Evolutionary conservation across 2,797 vertebrate genomes (phyloP).

Genomic region (Poeciliopsis turneri): DNA sequence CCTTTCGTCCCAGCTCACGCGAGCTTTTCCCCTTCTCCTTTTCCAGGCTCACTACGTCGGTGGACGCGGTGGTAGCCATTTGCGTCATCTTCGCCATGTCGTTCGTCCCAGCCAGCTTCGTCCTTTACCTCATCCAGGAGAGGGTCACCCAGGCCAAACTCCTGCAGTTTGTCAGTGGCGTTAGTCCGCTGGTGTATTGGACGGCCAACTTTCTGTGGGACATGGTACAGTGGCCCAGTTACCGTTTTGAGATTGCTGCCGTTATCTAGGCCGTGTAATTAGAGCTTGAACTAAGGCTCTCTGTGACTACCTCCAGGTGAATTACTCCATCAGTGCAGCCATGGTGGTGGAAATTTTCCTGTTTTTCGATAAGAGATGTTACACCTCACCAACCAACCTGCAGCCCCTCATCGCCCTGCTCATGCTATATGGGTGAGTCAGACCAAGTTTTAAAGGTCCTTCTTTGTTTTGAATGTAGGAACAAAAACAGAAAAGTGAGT

Average conservation of each 20-base stretch:
- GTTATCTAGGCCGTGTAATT: neutral
- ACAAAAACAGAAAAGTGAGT: neutral
- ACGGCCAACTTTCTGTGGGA: constrained; percentile 93
- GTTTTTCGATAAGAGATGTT: constrained; percentile 92
- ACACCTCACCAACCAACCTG: constrained; percentile 86
- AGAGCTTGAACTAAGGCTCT: neutral
- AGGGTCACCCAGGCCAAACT: constrained; percentile 93
- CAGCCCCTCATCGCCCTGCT: constrained; percentile 87
- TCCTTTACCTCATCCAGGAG: constrained; percentile 94
- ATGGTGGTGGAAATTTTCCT: constrained; percentile 90
- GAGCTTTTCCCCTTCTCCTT: neutral
- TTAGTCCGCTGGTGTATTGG: constrained; percentile 91
- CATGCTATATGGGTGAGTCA: constrained; percentile 74
- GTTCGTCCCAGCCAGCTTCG: constrained; percentile 93
- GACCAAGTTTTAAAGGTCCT: neutral
- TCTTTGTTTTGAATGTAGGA: neutral
- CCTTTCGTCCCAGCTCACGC: neutral
- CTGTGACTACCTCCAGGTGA: constrained; percentile 76
- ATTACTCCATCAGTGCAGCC: constrained; percentile 88
- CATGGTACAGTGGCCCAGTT: constrained; percentile 81
- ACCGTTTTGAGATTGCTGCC: neutral
- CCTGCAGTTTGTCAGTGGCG: constrained; percentile 93
- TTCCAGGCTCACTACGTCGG: constrained; percentile 88
- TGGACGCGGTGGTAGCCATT: constrained; percentile 91
- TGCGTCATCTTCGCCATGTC: constrained; percentile 97